phyloP scores from a whole-genome alignment of 2,113 vertebrate species.

The Cyphomyrus discorhynchus region DNA sequence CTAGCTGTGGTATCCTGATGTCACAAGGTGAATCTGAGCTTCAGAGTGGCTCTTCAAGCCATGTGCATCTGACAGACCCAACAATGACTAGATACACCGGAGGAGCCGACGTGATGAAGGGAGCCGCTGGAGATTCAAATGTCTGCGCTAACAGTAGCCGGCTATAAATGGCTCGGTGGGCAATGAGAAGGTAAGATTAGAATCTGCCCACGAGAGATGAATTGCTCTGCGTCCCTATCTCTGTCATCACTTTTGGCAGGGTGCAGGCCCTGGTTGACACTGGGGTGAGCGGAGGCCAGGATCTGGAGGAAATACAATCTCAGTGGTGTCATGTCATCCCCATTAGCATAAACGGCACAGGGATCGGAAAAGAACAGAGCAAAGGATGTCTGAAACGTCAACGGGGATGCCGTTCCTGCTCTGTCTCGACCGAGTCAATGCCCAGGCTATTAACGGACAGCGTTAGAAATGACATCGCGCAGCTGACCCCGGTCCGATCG shows the following conservation, averaged over 20 bases:
- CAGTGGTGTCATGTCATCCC: not conserved
- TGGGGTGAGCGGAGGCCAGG: conserved; percentile 10
- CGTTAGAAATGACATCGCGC: not conserved
- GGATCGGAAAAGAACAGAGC: not conserved
- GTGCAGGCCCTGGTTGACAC: not conserved
- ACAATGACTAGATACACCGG: not conserved
- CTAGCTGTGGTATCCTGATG: not conserved
- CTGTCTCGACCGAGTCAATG: not conserved
- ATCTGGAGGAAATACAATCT: conserved; percentile 13
- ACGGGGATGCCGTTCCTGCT: not conserved
- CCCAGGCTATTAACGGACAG: not conserved
- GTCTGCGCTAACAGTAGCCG: not conserved
- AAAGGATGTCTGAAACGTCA: not conserved
- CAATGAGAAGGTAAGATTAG: conserved; percentile 18
- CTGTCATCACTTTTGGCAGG: conserved; percentile 11
- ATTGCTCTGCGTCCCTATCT: not conserved
- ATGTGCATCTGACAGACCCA: not conserved
- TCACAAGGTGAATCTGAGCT: not conserved
- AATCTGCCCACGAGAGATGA: conserved; percentile 10
- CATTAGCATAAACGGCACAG: not conserved
- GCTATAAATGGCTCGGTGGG: conserved; percentile 2
- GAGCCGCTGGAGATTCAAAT: conserved; percentile 10
- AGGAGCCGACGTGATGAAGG: not conserved
- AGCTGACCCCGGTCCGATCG: not conserved
- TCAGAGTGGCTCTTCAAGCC: not conserved